phyloP scores from a whole-genome alignment of 2,888 invertebrate species.

The Gari tellinella region DNA sequence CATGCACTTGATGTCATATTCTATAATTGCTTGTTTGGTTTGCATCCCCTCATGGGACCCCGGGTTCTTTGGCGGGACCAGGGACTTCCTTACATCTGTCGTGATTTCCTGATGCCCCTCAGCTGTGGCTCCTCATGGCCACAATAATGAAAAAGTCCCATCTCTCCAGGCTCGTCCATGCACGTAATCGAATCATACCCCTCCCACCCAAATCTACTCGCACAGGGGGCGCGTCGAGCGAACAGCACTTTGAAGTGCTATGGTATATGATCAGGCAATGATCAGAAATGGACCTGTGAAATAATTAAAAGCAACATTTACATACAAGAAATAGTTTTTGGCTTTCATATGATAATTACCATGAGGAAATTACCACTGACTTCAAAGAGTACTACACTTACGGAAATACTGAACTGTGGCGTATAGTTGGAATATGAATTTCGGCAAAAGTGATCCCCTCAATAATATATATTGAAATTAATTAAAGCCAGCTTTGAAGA shows the following conservation, averaged over 20 bases:
- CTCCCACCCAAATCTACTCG: slow-evolving; percentile 33
- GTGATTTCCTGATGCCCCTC: slow-evolving; percentile 23
- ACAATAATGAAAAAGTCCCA: slow-evolving; percentile 29
- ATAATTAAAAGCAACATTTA: slow-evolving; percentile 10
- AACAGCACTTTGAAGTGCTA: slow-evolving; percentile 30
- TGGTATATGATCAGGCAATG: background rate
- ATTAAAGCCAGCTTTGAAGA: too few relatives aligned
- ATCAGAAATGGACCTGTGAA: slow-evolving; percentile 1
- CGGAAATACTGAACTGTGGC: background rate
- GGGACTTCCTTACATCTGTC: slow-evolving; percentile 31
- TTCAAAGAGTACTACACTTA: slow-evolving; percentile 20
- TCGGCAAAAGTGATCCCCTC: too few relatives aligned
- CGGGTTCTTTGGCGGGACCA: too few relatives aligned
- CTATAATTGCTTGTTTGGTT: too few relatives aligned
- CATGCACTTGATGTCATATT: too few relatives aligned
- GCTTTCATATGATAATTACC: too few relatives aligned
- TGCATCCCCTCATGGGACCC: too few relatives aligned
- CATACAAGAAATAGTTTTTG: slow-evolving; percentile 1
- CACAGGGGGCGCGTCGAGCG: too few relatives aligned
- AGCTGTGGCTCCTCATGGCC: slow-evolving; percentile 35
- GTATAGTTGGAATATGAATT: too few relatives aligned
- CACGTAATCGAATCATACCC: slow-evolving; percentile 55
- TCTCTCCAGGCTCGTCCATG: slow-evolving; percentile 36
- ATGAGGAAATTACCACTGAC: background rate
- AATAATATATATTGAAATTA: too few relatives aligned